Evolutionary conservation across 2,888 invertebrate species (phyloP).

Genomic region (Subacronicta megacephala): DNA sequence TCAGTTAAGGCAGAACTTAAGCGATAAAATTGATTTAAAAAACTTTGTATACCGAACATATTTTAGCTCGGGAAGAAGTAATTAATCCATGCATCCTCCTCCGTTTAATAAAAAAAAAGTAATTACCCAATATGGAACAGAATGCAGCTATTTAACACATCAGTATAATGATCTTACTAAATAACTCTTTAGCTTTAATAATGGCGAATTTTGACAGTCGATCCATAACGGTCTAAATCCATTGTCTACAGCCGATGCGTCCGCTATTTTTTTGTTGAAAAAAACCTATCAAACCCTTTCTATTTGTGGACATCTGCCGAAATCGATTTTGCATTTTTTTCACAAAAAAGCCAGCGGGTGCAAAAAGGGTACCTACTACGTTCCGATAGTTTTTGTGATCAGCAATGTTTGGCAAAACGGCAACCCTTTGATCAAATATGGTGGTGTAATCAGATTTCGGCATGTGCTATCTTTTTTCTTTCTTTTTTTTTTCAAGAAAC

Average conservation of each 20-base stretch:
- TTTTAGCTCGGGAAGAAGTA: background rate
- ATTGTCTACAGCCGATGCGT: constrained; percentile 82
- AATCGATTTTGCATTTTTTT: constrained; percentile 87
- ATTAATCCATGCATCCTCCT: constrained; percentile 56
- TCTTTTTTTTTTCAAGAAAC: constrained; percentile 78
- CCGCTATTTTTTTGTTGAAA: constrained; percentile 76
- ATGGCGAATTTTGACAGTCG: constrained; percentile 81
- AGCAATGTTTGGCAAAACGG: constrained; percentile 79
- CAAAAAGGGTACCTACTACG: constrained; percentile 76
- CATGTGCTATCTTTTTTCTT: constrained; percentile 85
- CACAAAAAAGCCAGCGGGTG: constrained; percentile 79
- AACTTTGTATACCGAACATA: background rate
- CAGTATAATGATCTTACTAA: constrained; percentile 63
- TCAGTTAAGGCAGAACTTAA: background rate
- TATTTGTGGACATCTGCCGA: constrained; percentile 88
- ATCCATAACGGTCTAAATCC: constrained; percentile 79
- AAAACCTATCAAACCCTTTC: constrained; percentile 86
- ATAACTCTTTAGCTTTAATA: constrained; percentile 77
- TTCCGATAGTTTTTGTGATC: constrained; percentile 77
- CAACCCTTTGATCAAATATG: constrained; percentile 88
- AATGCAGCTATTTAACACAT: constrained; percentile 65
- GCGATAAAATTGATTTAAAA: background rate
- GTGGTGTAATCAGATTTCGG: constrained; percentile 87
- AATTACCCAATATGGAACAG: constrained; percentile 48
- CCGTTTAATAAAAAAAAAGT: constrained; percentile 53